A percentile compares a stretch with the other conserved stretches of the same genome.
Evolutionary conservation across 1,140 invertebrate genomes (phyloP).

Genomic region (Hyles euphorbiae): DNA sequence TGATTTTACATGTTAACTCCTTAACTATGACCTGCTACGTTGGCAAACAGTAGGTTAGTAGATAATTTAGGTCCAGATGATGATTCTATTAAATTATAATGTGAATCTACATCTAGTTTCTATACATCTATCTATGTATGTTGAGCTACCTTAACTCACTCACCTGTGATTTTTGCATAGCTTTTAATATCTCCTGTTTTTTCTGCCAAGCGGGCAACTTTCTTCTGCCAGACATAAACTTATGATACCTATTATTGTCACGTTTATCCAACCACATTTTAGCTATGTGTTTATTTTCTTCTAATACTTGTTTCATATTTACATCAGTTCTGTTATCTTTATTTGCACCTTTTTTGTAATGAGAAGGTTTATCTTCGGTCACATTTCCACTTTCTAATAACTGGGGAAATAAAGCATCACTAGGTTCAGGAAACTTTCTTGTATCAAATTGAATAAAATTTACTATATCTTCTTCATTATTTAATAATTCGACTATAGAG

Average conservation of each 20-base stretch:
- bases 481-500: constrained; percentile 81
- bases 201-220: constrained; percentile 82
- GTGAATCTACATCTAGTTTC: no score
- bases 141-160: no score
- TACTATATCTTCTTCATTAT: constrained; percentile 81
- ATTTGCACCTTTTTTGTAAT: constrained; percentile 78
- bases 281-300: constrained; percentile 78
- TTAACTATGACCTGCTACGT: no score
- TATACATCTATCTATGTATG: no score
- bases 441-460: constrained; percentile 76
- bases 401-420: constrained; percentile 59
- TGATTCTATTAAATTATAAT: no score
- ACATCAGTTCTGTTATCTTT: constrained; percentile 71
- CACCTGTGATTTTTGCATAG: constrained; percentile 79
- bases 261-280: constrained; percentile 77
- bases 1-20: no score
- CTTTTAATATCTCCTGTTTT: constrained; percentile 79
- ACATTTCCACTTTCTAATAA: constrained; percentile 51
- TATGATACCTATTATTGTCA: constrained; percentile 77
- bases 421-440: constrained; percentile 74
- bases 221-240: constrained; percentile 78
- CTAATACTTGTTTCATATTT: constrained; percentile 73
- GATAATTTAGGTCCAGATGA: no score
- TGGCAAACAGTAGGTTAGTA: no score
- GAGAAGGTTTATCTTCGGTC: constrained; percentile 64